These are phyloP conservation scores for Drosophila grimshawi DNA, from an alignment of 1,140 invertebrate genomes.

Conservation along the genomic window DNA sequence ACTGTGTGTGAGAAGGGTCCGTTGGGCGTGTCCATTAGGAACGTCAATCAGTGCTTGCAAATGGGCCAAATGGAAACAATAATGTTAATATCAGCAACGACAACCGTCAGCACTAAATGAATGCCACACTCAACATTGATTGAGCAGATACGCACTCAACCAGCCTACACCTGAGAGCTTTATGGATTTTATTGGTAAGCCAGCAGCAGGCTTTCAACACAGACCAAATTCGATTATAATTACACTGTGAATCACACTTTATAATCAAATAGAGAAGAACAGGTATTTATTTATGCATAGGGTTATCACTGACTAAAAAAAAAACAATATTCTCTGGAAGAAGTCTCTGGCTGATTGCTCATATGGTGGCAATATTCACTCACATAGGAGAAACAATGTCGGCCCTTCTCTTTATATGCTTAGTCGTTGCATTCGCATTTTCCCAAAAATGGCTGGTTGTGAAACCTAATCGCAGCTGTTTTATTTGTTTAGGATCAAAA, in stretches of 20 bases:
- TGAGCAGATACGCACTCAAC: not conserved
- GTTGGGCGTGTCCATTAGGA: conserved; percentile 25
- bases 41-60: conserved; percentile 31
- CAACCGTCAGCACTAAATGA: conserved; percentile 7
- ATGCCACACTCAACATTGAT: conserved; percentile 8
- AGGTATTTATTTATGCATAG: no score
- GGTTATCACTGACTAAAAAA: no score
- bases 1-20: conserved; percentile 1
- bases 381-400: no score
- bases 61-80: conserved; percentile 5
- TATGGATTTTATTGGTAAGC: not conserved
- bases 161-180: not conserved
- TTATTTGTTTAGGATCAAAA: not conserved
- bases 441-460: not conserved
- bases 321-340: no score
- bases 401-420: not conserved
- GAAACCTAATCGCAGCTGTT: not conserved
- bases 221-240: not conserved
- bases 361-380: no score
- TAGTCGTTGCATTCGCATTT: no score
- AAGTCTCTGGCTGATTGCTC: no score
- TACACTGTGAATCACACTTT: not conserved
- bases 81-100: conserved; percentile 1
- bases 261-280: no score
- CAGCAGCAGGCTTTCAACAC: not conserved